Evolutionary conservation across 2,113 vertebrate genomes (phyloP), one percentile per base, ranked within the genome.

Genomic region (Mesoclemmys tuberculata): DNA sequence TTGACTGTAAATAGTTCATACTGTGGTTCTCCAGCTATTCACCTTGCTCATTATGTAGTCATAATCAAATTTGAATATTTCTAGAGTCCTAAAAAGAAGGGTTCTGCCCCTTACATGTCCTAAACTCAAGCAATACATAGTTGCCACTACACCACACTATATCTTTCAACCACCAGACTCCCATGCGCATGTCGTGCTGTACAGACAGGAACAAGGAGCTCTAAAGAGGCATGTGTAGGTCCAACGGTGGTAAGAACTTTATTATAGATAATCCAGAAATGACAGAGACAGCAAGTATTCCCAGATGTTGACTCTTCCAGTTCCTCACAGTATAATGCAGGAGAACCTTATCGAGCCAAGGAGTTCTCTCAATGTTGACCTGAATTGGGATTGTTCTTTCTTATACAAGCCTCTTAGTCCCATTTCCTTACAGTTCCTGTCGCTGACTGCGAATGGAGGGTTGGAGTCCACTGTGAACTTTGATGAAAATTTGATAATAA

Each of bases 331-430:
- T 26, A 75, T 44, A 44, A 75, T 44, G 24, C 24, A 75, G n/a
- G 52, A 38, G 35, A 41, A 54, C 54, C n/a, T 56, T 56, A 46
- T 94, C 71, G 49, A 87, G 41, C 38, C 79, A 92, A 61, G 35
- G 22, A 68, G n/a, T 44, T 64, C 21, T 49, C 46, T 74, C 56
- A 24, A 5, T 5, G 12, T 68, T 88, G 41, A 75, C 68, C 49
- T 87, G 58, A 93, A 54, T 24, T 64, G 13, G 19, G 24, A 0
- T 27, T 88, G 55, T 26, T 56, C 38, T 0, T 26, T n/a, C 14
- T 38, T 3, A 44, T 75, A 19, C 19, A 74, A 74, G 19, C 38
- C 10, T 75, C 64, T 68, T 68, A 35, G 29, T 61, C 58, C 58
- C 58, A 35, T 35, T 13, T 68, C 31, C 27, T 56, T 64, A 24